phyloP scores from a whole-genome alignment of 2,797 vertebrate species.

The Luscinia megarhynchos region DNA sequence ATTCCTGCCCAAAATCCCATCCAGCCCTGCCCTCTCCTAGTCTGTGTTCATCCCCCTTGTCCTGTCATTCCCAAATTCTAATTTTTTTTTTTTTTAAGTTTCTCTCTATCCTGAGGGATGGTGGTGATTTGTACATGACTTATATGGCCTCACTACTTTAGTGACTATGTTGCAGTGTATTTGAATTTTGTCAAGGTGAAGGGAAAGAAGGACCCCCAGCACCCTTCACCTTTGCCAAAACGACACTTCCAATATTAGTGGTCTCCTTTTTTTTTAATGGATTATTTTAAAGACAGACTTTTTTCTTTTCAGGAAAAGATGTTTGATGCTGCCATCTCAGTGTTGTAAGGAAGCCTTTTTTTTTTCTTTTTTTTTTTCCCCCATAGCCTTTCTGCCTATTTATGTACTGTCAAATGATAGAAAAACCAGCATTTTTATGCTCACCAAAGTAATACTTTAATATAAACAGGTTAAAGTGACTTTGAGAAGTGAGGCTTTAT shows the following conservation, averaged over 20 bases:
- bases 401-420: accelerated
- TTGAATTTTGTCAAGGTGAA: background rate
- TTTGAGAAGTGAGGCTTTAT: background rate
- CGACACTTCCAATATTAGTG: accelerated
- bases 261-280: background rate
- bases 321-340: background rate
- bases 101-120: accelerated
- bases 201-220: accelerated
- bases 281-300: background rate
- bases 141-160: accelerated
- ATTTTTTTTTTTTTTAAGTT: background rate
- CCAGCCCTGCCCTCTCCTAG: accelerated
- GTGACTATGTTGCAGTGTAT: accelerated
- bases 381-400: background rate
- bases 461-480: background rate
- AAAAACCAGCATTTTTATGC: background rate
- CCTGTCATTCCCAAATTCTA: too few species aligned
- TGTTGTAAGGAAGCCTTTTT: background rate
- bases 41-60: accelerated
- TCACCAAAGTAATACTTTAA: accelerated
- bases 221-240: accelerated
- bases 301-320: too few species aligned
- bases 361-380: too few species aligned
- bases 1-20: background rate
- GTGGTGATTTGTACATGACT: accelerated